Evolutionary conservation across 2,888 invertebrate species (phyloP).

Genomic region (Tachina fera): DNA sequence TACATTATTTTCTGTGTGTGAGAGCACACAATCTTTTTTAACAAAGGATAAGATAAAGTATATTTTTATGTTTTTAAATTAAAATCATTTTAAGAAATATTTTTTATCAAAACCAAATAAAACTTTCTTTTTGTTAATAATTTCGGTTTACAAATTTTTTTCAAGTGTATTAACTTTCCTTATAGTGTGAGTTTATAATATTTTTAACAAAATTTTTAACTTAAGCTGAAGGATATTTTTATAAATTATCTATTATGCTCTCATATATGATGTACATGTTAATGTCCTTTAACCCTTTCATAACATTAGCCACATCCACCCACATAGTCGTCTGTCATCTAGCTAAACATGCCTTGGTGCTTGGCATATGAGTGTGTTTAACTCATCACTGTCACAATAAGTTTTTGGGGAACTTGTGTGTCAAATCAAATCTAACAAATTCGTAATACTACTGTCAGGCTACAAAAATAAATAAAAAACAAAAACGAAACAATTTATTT

Average conservation of each 20-base stretch:
- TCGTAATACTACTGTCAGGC: constrained; percentile 44
- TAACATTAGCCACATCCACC: not conserved
- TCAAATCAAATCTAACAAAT: constrained; percentile 54
- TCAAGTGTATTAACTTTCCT: constrained; percentile 18
- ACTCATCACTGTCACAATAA: constrained; percentile 58
- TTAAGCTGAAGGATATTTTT: constrained; percentile 75
- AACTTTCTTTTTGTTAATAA: not conserved
- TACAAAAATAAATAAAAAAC: constrained; percentile 52
- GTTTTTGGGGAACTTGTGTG: constrained; percentile 52
- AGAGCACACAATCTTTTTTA: too few species aligned
- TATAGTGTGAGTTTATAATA: not conserved
- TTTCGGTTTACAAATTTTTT: not conserved
- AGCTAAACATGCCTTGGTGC: constrained; percentile 54
- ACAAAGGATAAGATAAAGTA: too few species aligned
- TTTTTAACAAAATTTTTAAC: constrained; percentile 7
- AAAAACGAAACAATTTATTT: constrained; percentile 65
- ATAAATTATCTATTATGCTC: constrained; percentile 80
- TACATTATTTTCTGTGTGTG: too few species aligned
- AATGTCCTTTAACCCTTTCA: constrained; percentile 63
- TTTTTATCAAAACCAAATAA: not conserved
- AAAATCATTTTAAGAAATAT: too few species aligned
- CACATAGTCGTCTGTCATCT: not conserved
- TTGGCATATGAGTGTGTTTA: constrained; percentile 56
- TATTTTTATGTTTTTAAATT: too few species aligned
- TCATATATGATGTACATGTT: constrained; percentile 51